phyloP scores from a whole-genome alignment of 2,113 vertebrate genomes.

The Neodon shergylaensis region DNA sequence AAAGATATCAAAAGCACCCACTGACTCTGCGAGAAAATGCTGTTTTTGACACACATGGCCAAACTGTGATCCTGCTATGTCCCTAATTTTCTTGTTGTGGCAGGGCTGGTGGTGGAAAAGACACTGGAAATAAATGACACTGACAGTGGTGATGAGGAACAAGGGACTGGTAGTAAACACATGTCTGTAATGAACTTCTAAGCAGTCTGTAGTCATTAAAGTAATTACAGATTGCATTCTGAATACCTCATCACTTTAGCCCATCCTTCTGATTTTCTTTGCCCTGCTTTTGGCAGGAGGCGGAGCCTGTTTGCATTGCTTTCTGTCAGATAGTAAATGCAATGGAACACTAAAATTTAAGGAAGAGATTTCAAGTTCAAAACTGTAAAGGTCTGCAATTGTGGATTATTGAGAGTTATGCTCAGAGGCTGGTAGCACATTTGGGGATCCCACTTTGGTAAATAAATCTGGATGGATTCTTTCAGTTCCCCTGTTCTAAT shows the following conservation, averaged over 20 bases:
- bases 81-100: conserved; percentile 10
- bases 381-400: background rate
- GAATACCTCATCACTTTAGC: background rate
- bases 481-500: background rate
- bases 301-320: background rate
- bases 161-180: conserved; percentile 5
- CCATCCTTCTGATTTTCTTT: background rate
- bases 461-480: conserved; percentile 27
- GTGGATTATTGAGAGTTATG: background rate
- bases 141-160: background rate
- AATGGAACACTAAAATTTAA: background rate
- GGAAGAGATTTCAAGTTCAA: background rate
- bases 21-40: conserved; percentile 49
- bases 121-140: background rate
- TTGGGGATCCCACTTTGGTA: conserved; percentile 17
- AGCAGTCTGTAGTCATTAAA: background rate
- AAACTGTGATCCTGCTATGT: background rate
- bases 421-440: background rate
- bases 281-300: background rate
- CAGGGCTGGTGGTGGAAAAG: background rate
- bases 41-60: conserved; percentile 37
- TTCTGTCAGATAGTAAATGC: background rate
- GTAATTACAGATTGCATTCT: background rate
- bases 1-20: conserved; percentile 51
- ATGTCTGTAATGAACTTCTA: conserved; percentile 2